Base-by-base conservation (phyloP, 1,140 invertebrate species). In the Dreissena rostriformis region DNA sequence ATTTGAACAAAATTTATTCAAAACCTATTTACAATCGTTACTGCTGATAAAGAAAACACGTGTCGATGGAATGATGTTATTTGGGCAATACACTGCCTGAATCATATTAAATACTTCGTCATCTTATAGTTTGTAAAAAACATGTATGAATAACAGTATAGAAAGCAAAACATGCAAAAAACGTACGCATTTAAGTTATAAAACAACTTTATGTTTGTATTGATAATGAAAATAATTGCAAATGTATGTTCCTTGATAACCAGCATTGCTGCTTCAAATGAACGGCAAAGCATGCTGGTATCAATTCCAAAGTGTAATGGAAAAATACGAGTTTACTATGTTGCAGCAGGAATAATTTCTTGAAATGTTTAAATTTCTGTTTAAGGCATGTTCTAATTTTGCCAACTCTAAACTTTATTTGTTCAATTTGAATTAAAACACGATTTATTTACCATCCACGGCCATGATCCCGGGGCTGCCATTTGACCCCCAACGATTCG, bases 401-500 rank as follows among this genome's bases (percentile, higher is more conserved):
- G 24, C 61, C 24, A 4, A n/a, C 2, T n/a, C 19, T 63, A 5
- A 63, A 63, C 24, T 26, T 26, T 5, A 14, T 49, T 72, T 22
- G 51, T 49, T 14, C 29, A 22, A 24, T 28, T 28, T 22, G 22
- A 67, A 67, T 67, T 5, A 67, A 28, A 67, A 15, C 29, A 14
- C 29, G 24, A 14, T 67, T 28, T n/a, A 67, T 67, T 81, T 81
- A 82, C 79, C 70, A 82, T 53, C 39, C 63, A 82, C 0, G 79
- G 79, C 79, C 79, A 82, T 17, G 79, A 74, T 26, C 68, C 68
- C 1, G 79, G 70, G 0, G 57, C 24, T 15, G 79, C 79, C 24
- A 51, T 39, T 24, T 53, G 73, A 17, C 79, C 79, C 0, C 79
- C 79, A 14, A 82, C 79, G 19, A 82, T 82, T 52, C 79, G 55